Evolutionary conservation across 2,888 invertebrate genomes (phyloP).

Genomic region (Hirtodrosophila duncani): DNA sequence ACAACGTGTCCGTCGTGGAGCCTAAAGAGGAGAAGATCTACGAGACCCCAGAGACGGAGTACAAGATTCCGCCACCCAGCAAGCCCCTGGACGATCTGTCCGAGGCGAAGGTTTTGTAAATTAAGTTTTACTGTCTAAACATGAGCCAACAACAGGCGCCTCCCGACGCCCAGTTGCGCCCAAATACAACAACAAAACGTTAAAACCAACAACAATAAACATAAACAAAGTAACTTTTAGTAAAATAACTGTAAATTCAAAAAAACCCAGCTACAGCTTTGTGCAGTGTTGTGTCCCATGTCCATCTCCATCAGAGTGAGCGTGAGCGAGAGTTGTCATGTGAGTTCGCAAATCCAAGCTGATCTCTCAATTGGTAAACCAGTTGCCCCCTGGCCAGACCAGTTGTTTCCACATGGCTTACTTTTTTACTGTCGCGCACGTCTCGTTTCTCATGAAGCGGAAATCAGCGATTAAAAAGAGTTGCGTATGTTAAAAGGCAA

Average conservation of each 20-base stretch:
- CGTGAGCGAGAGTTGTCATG: constrained; percentile 33
- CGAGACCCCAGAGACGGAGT: constrained; percentile 78
- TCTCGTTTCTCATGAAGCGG: constrained; percentile 60
- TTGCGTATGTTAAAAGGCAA: constrained; percentile 29
- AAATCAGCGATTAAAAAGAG: constrained; percentile 67
- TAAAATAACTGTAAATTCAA: constrained; percentile 31
- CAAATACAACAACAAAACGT: constrained; percentile 54
- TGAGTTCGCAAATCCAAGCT: constrained; percentile 9
- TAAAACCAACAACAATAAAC: constrained; percentile 45
- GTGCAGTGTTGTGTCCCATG: constrained; percentile 38
- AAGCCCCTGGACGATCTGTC: constrained; percentile 73
- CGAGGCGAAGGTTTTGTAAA: constrained; percentile 75
- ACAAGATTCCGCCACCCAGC: constrained; percentile 76
- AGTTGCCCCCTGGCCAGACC: constrained; percentile 8
- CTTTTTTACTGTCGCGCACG: constrained; percentile 16
- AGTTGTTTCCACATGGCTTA: constrained; percentile 16
- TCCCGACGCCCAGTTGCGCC: constrained; percentile 44
- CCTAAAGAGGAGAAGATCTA: constrained; percentile 94
- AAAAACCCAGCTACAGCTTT: constrained; percentile 19
- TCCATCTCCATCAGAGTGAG: no score
- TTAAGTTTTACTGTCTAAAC: constrained; percentile 56
- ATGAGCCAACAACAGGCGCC: constrained; percentile 36
- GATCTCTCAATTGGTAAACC: no score
- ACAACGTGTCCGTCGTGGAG: constrained; percentile 97
- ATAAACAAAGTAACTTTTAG: constrained; percentile 40